These are phyloP conservation scores for Tetraodon nigroviridis DNA, from an alignment of 2,113 vertebrate genomes.

Conservation along the genomic window DNA sequence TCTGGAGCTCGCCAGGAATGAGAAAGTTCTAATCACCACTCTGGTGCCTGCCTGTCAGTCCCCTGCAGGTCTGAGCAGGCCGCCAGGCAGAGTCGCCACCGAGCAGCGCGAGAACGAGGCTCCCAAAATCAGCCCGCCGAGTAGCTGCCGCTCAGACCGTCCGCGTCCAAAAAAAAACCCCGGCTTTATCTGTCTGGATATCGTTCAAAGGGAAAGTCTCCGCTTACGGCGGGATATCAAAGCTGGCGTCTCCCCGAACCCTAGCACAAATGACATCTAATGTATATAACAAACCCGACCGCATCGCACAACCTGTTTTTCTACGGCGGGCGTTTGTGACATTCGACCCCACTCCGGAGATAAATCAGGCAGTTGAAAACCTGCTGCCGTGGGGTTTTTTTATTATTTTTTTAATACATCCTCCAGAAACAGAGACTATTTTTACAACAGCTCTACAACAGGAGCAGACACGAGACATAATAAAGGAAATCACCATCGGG, in stretches of 20 bases:
- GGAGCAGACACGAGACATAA: conserved; percentile 71
- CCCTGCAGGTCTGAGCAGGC: conserved; percentile 69
- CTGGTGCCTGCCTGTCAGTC: conserved; percentile 70
- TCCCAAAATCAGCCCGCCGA: conserved; percentile 1
- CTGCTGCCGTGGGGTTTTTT: conserved; percentile 56
- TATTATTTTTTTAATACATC: conserved; percentile 59
- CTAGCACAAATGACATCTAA: conserved; percentile 63
- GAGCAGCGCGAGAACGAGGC: conserved; percentile 1
- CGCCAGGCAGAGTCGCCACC: conserved; percentile 9
- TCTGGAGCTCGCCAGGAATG: conserved; percentile 66
- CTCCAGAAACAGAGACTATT: conserved; percentile 68
- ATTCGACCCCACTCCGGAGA: conserved; percentile 72
- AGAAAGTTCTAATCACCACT: conserved; percentile 75
- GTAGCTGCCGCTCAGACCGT: conserved; percentile 15
- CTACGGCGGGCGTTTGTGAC: conserved; percentile 72
- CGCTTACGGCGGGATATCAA: conserved; percentile 53
- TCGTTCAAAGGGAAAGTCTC: conserved; percentile 42
- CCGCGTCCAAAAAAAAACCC: conserved; percentile 36
- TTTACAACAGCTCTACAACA: conserved; percentile 72
- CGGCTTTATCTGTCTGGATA: conserved; percentile 52
- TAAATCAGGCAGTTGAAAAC: conserved; percentile 67
- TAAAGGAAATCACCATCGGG: conserved; percentile 75
- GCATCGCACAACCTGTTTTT: conserved; percentile 67
- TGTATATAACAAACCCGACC: conserved; percentile 72
- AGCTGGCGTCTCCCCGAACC: conserved; percentile 60